Base-by-base conservation (phyloP, 2,888 invertebrate genomes). In the Volucella bombylans region DNA sequence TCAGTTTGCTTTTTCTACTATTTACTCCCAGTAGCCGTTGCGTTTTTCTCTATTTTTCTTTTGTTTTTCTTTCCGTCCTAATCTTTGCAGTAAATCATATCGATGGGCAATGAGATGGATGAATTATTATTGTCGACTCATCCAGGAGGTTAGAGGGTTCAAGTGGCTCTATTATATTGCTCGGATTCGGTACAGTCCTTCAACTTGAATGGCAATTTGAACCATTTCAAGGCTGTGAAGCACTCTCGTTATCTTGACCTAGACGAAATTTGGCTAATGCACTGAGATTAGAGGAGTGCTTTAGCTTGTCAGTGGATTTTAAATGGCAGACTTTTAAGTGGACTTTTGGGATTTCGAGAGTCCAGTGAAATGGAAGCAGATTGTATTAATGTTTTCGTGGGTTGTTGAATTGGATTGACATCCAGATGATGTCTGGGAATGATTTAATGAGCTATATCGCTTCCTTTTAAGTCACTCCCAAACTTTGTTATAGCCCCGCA, bases 121-220 rank as follows among this genome's bases (percentile, higher is more conserved):
- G 77, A 82, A 74, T 78, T 78, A 78, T 73, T 62, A 45, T 57
- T 73, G 62, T 49, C 68, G 55, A 55, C 62, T 77, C 78, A 77
- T 62, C 38, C 52, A 3, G 12, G 15, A 47, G 65, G 41, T 67
- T 43, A 54, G 43, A 43, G 57, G 50, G 59, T 57, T 79, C 10
- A 41, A 59, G 18, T 67, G 72, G 15, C 50, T 39, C 23, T 50
- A 18, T 49, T 59, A 11, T 14, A 14, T 39, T 12, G 23, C 47
- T 11, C 31, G 10, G 15, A 18, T 52, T 10, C 50, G 45, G 50
- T 23, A 15, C 10, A 47, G 69, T 47, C 55, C 68, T 55, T 55
- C 57, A 50, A 47, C 61, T 14, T 59, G 59, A n/a, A 71, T 71
- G 50, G 65, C 38, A n/a, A 18, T 55, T 31, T 12, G 38, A 38